Conservation (phyloP, 1,140 invertebrate genomes). For the Drosophila tani region DNA sequence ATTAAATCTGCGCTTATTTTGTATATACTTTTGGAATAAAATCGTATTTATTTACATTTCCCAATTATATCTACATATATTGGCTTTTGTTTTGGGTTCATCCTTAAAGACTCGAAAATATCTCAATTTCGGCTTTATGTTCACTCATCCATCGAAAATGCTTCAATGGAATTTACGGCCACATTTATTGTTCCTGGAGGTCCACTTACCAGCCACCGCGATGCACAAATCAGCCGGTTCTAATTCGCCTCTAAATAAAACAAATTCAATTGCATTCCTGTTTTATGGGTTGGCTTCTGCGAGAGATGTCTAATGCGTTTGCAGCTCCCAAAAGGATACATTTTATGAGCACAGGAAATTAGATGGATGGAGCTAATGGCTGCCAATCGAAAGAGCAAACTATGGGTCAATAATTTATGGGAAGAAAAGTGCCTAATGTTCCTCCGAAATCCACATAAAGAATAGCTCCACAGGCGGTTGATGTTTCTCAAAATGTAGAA, state of each 20-base stretch:
- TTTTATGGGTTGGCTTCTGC: neutral
- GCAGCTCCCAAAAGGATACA: slow-evolving; percentile 38
- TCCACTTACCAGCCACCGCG: slow-evolving; percentile 39
- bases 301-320: slow-evolving; percentile 38
- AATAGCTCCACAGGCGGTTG: neutral
- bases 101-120: too few relatives aligned
- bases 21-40: neutral
- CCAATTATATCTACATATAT: too few relatives aligned
- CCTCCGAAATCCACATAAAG: neutral
- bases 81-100: neutral
- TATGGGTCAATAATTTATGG: neutral
- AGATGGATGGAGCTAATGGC: slow-evolving; percentile 1
- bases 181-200: slow-evolving; percentile 58
- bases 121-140: too few relatives aligned
- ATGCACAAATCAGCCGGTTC: slow-evolving; percentile 51
- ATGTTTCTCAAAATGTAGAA: slow-evolving; percentile 79
- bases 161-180: slow-evolving; percentile 4
- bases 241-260: slow-evolving; percentile 45
- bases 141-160: neutral
- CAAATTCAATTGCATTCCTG: slow-evolving; percentile 29
- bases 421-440: neutral
- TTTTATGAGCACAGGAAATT: slow-evolving; percentile 33
- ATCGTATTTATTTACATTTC: neutral
- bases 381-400: neutral
- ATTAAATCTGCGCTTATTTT: neutral